Conservation (phyloP, 2,797 vertebrate genomes). For the Artibeus lituratus region DNA sequence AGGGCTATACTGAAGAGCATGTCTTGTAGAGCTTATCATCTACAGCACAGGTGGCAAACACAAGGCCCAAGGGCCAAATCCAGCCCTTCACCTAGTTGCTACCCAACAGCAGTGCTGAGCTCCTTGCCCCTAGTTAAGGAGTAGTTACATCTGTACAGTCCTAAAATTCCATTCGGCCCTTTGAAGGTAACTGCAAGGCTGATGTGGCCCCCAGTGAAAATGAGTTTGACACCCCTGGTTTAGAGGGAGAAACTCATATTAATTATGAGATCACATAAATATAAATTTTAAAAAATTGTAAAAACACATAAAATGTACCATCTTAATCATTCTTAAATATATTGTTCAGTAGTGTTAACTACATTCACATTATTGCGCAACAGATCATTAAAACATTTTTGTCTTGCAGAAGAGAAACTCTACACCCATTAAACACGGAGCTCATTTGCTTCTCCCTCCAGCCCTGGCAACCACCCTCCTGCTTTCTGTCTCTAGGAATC, state of each 20-base stretch:
- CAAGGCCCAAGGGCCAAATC: too few relatives aligned
- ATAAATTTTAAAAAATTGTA: background rate
- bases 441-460: background rate
- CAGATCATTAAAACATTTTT: background rate
- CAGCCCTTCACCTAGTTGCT: too few relatives aligned
- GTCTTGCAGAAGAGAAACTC: background rate
- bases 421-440: background rate
- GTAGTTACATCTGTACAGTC: too few relatives aligned
- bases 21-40: background rate
- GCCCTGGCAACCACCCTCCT: background rate
- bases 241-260: background rate
- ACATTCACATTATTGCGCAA: background rate
- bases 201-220: too few relatives aligned
- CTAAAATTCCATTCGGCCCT: too few relatives aligned
- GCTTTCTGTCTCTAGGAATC: background rate
- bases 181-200: too few relatives aligned
- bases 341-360: background rate
- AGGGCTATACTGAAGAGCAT: background rate
- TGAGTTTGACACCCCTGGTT: background rate
- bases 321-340: background rate
- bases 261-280: background rate
- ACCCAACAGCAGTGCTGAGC: too few relatives aligned
- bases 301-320: background rate
- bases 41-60: too few relatives aligned
- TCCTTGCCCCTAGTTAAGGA: too few relatives aligned